Percentiles rank a stretch among this genome's conserved stretches.
These are phyloP conservation scores for Streptopelia turtur DNA, from an alignment of 2,797 vertebrate genomes.

Conservation along the genomic window DNA sequence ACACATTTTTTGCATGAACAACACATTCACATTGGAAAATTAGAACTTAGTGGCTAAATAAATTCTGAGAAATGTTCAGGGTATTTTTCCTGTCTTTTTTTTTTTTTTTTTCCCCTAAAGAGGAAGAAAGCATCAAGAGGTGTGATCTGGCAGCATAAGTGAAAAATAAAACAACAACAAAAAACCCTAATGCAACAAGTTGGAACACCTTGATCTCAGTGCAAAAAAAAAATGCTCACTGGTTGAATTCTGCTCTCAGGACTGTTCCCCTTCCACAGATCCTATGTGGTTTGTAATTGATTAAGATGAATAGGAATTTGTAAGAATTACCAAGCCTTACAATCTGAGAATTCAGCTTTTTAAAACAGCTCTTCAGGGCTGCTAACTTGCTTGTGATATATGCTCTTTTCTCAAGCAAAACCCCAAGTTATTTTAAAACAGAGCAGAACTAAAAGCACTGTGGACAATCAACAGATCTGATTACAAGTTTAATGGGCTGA, in stretches of 20 bases:
- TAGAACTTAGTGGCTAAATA: not conserved
- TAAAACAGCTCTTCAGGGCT: not conserved
- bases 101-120: not conserved
- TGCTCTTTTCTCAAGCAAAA: not conserved
- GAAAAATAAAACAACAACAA: not conserved
- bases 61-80: not conserved
- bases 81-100: not conserved
- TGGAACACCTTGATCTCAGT: not conserved
- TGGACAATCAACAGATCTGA: not conserved
- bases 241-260: not conserved
- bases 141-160: not conserved
- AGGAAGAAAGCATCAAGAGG: not conserved
- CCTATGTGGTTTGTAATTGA: not conserved
- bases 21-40: not conserved
- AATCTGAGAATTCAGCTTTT: not conserved
- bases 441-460: not conserved
- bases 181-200: not conserved
- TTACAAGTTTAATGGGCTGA: slow-evolving; percentile 23
- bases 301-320: not conserved
- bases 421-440: not conserved
- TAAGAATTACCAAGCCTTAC: not conserved
- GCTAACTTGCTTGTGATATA: not conserved
- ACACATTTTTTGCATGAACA: not conserved
- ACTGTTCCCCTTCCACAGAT: not conserved
- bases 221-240: not conserved